Percentiles rank a stretch among this genome's conserved stretches.
Conservation (phyloP, 2,888 invertebrate genomes). For the Calameuta pallipes region DNA sequence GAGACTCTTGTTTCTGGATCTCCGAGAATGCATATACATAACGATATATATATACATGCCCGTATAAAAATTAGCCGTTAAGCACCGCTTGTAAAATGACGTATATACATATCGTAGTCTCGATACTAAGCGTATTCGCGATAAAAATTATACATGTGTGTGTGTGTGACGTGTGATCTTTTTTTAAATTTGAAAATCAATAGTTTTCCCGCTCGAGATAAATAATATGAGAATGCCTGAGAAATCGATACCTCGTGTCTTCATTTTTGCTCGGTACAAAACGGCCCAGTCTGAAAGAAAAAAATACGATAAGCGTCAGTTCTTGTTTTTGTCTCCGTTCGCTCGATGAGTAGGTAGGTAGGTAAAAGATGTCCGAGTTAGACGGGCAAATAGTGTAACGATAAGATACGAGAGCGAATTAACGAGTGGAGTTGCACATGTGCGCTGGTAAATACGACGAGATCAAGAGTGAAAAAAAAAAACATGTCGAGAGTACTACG, state of each 20-base stretch:
- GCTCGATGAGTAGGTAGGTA: not conserved
- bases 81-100: not conserved
- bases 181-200: not conserved
- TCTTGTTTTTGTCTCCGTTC: slow-evolving; percentile 12
- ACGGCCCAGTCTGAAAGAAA: slow-evolving; percentile 55
- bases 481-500: not conserved
- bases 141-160: too few species aligned
- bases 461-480: not conserved
- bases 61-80: not conserved
- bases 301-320: slow-evolving; percentile 46
- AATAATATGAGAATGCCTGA: slow-evolving; percentile 6
- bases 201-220: not conserved
- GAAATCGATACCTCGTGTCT: slow-evolving; percentile 48
- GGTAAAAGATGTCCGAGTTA: not conserved
- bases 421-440: not conserved
- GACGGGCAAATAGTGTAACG: not conserved
- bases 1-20: not conserved
- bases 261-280: slow-evolving; percentile 51
- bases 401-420: not conserved
- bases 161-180: too few species aligned
- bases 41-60: too few species aligned
- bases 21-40: slow-evolving; percentile 21
- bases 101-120: slow-evolving; percentile 14
- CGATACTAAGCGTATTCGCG: not conserved
- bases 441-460: not conserved